Evolutionary conservation across 2,113 vertebrate genomes (phyloP).

Genomic region (Cyanocitta stelleri): DNA sequence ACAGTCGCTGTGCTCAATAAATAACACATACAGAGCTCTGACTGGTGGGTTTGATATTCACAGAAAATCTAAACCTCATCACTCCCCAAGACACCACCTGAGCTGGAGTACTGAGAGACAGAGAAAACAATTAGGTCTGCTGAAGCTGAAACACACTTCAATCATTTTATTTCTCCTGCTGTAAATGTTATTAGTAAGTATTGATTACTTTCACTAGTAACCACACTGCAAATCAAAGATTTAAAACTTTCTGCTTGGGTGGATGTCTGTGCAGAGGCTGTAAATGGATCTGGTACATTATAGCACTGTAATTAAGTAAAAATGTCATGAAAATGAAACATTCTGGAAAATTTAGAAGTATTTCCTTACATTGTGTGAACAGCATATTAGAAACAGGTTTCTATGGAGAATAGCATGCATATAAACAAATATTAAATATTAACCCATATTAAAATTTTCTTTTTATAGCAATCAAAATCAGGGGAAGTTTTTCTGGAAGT

Average conservation of each 20-base stretch:
- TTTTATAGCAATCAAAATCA: background rate
- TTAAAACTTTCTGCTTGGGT: slow-evolving; percentile 11
- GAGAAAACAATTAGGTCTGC: slow-evolving; percentile 11
- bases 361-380: background rate
- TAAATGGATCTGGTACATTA: background rate
- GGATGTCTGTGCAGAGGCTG: background rate
- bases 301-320: slow-evolving; percentile 9
- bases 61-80: background rate
- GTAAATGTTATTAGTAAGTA: slow-evolving; percentile 41
- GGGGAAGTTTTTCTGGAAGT: background rate
- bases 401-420: background rate
- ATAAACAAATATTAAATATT: background rate
- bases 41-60: background rate
- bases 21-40: background rate
- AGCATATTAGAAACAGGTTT: background rate
- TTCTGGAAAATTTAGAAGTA: background rate
- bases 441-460: background rate
- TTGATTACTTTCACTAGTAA: slow-evolving; percentile 27
- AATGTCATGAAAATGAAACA: slow-evolving; percentile 6
- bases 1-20: background rate
- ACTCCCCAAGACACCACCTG: background rate
- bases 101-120: background rate
- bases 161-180: slow-evolving; percentile 1
- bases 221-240: background rate
- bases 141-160: slow-evolving; percentile 9